Percentiles rank a stretch among this genome's conserved stretches.
Evolutionary conservation across 2,113 vertebrate genomes (phyloP).

Genomic region (Xiphorhynchus elegans): DNA sequence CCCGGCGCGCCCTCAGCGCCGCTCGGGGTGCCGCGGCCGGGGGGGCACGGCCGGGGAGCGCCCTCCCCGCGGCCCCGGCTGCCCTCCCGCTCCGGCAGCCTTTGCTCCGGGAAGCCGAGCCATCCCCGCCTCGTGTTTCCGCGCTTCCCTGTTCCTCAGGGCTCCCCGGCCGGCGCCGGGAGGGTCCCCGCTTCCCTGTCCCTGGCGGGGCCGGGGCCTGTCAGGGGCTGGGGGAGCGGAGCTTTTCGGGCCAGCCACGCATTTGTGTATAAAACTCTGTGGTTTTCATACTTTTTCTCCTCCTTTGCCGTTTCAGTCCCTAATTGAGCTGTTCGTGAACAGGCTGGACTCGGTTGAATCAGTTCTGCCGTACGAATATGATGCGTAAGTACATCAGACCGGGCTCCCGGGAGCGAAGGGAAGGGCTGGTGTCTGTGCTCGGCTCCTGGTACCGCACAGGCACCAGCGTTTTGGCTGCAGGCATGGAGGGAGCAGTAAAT

Average conservation of each 20-base stretch:
- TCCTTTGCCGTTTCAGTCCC: constrained; percentile 66
- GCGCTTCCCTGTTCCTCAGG: neutral
- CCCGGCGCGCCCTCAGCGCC: too few species aligned
- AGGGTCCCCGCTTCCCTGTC: neutral
- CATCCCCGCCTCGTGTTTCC: too few species aligned
- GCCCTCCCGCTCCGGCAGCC: too few species aligned
- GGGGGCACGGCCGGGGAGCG: too few species aligned
- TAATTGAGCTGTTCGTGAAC: constrained; percentile 88
- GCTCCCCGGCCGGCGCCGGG: neutral
- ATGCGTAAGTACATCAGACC: constrained; percentile 79
- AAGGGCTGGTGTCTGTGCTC: neutral
- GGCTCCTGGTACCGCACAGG: accelerated
- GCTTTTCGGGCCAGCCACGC: accelerated
- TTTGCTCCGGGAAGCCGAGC: neutral
- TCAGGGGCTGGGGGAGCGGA: neutral
- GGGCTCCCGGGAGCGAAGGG: neutral
- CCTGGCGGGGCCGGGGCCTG: neutral
- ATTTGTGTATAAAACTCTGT: accelerated
- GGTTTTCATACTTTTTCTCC: neutral
- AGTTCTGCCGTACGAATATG: constrained; percentile 87
- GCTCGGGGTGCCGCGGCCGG: too few species aligned
- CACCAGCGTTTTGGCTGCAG: neutral
- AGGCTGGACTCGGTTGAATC: constrained; percentile 90
- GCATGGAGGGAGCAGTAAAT: neutral
- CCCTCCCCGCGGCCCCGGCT: too few species aligned